Conservation (phyloP, 2,797 vertebrate species). For the Xenops minutus region DNA sequence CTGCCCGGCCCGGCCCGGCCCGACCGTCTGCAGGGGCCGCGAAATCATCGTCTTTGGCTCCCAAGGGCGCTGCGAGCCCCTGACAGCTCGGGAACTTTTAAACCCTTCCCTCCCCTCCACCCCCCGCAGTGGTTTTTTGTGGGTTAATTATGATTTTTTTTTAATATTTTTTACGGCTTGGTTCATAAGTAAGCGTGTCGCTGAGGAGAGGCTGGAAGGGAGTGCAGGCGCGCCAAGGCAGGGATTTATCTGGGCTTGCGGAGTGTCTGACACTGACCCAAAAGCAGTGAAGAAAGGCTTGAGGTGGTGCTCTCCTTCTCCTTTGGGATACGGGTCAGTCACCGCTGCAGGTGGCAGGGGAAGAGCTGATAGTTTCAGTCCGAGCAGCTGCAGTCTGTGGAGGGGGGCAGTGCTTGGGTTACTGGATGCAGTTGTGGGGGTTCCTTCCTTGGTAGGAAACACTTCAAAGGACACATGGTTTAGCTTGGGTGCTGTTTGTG, state of each 20-base stretch:
- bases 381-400: not conserved
- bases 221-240: not conserved
- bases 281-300: not conserved
- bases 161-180: not conserved
- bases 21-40: not conserved
- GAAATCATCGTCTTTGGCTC: not conserved
- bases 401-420: not conserved
- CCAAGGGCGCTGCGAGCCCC: not conserved
- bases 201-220: not conserved
- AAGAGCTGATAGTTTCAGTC: not conserved
- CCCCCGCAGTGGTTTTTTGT: not conserved
- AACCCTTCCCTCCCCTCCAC: not conserved
- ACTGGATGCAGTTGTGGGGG: not conserved
- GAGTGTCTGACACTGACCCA: not conserved
- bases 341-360: not conserved
- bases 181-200: not conserved
- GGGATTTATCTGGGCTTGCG: not conserved
- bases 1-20: too few relatives aligned
- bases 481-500: not conserved
- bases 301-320: not conserved
- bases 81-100: slow-evolving; percentile 18
- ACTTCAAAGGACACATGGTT: not conserved
- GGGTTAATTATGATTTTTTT: not conserved
- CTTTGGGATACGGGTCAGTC: not conserved
- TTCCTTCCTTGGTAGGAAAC: not conserved